Conservation (phyloP, 2,113 vertebrate species). For the Coreoperca whiteheadi region DNA sequence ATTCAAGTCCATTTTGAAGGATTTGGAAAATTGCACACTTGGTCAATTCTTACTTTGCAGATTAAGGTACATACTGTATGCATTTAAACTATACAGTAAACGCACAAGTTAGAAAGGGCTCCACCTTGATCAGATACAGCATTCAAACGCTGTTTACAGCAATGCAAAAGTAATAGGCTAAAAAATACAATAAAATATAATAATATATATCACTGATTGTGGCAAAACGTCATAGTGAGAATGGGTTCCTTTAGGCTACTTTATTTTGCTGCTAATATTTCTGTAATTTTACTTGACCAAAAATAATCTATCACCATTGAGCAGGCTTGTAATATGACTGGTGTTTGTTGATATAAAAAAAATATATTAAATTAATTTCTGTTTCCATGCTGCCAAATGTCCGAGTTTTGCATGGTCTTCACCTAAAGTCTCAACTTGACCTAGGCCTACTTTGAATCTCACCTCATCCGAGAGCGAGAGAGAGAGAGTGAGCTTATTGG, state of each 20-base stretch:
- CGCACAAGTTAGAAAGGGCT: not conserved
- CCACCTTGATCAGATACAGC: not conserved
- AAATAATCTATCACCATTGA: not conserved
- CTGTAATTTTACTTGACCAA: not conserved
- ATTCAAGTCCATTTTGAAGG: not conserved
- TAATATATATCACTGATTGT: not conserved
- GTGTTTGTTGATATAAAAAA: constrained; percentile 10
- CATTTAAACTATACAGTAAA: not conserved
- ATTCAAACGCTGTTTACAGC: not conserved
- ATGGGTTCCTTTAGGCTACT: not conserved
- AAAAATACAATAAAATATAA: not conserved
- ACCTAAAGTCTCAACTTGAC: not conserved
- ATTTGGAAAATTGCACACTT: not conserved
- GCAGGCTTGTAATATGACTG: not conserved
- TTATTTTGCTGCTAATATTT: not conserved
- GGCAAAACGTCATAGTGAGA: not conserved
- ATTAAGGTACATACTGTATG: too few relatives aligned
- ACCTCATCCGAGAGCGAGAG: not conserved
- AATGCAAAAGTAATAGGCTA: not conserved
- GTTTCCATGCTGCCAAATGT: constrained; percentile 23
- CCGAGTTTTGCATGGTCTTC: not conserved
- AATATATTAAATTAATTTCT: not conserved
- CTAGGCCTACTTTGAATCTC: not conserved
- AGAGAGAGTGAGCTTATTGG: constrained; percentile 3
- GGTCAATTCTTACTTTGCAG: not conserved